Evolutionary conservation across 1,140 invertebrate species (phyloP), one percentile per base, ranked within the genome.

Genomic region (Cylas formicarius): DNA sequence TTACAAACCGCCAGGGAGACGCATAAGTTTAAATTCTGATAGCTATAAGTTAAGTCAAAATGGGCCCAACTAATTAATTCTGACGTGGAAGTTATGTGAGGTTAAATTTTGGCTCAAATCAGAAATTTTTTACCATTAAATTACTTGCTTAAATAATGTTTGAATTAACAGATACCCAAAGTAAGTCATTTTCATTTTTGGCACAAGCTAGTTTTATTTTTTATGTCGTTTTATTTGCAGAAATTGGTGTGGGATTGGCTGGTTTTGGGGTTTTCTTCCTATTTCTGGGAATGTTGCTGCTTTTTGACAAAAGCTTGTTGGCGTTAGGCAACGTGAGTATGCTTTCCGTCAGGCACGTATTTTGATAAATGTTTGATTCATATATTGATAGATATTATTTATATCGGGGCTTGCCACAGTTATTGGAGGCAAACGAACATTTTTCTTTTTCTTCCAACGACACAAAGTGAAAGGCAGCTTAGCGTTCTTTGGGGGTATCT

Each of bases 241-340:
- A 97, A 77, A 98, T 99, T 66, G 97, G 97, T 28, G 88, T 99
- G 23, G 96, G 94, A 10, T 71, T 99, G 33, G 86, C 93, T 23
- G 90, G 88, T 23, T 97, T 99, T 75, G 97, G 97, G 9, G 81
- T 97, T 54, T 82, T 86, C 32, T 99, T 99, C 63, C 74, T 99
- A 13, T 92, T 98, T 58, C 75, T 99, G 13, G 96, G 97, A 39
- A 80, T 98, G 34, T 57, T 99, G 24, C 71, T 99, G 29, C 72
- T 99, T 11, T 98, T 99, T 75, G 96, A 99, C 68, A 97, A 93
- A 72, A 96, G 94, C 50, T 75, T 99, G 48, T 72, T 99, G 32
- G 96, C 96, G 8, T 94, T 99, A 62, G 96, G 96, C 67, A 99
- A 99, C 81, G 94, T 94, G 80, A 84, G 81, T 67, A 43, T 32